These are phyloP conservation scores for Morpho achilles DNA, from an alignment of 2,888 invertebrate genomes.

Conservation along the genomic window DNA sequence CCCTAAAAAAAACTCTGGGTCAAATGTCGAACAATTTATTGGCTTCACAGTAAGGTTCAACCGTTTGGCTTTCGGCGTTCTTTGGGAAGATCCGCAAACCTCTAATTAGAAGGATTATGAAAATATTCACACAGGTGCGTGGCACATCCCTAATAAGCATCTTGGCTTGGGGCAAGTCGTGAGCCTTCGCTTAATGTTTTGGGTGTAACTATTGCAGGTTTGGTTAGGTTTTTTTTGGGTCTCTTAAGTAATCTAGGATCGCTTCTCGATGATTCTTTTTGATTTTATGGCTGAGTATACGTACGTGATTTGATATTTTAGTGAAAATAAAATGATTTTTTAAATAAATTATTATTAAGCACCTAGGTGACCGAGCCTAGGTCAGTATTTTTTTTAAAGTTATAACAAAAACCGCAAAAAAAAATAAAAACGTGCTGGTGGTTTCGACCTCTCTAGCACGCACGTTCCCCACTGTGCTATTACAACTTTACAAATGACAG, in stretches of 20 bases:
- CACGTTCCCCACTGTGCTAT: too few relatives aligned
- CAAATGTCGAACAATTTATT: constrained; percentile 79
- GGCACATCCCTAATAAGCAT: constrained; percentile 72
- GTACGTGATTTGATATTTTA: too few relatives aligned
- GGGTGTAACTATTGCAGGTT: constrained; percentile 69
- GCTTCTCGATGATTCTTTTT: constrained; percentile 26
- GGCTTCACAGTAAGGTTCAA: constrained; percentile 71
- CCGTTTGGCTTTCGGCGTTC: constrained; percentile 62
- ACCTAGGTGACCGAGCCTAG: too few relatives aligned
- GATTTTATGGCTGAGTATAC: background rate
- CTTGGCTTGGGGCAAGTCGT: constrained; percentile 73
- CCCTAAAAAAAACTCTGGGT: constrained; percentile 68
- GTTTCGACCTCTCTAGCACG: too few relatives aligned
- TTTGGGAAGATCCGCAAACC: constrained; percentile 77
- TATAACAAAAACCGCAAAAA: too few relatives aligned
- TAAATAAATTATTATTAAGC: too few relatives aligned
- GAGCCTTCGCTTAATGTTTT: constrained; percentile 62
- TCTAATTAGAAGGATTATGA: constrained; percentile 77
- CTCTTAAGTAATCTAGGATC: constrained; percentile 56
- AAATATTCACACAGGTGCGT: constrained; percentile 78
- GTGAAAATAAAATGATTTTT: too few relatives aligned
- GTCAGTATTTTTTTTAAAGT: too few relatives aligned
- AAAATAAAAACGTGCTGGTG: too few relatives aligned
- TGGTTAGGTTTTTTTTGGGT: constrained; percentile 48
- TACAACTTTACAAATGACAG: too few relatives aligned